Evolutionary conservation across 2,888 invertebrate genomes (phyloP).

Genomic region (Drosophila dives): DNA sequence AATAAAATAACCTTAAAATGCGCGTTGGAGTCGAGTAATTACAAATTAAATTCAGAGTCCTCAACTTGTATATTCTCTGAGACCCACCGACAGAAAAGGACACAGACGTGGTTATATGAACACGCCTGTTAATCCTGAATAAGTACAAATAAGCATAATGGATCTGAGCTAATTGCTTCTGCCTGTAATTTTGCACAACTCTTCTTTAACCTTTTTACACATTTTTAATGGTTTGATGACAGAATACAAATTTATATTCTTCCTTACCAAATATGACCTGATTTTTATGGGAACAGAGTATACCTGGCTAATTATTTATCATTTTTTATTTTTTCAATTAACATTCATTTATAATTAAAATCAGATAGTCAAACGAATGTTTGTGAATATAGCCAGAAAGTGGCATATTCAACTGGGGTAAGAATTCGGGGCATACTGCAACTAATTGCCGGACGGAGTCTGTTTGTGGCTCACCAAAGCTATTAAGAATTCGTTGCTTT

Average conservation of each 20-base stretch:
- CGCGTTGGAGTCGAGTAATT: too few relatives aligned
- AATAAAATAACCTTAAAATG: neutral
- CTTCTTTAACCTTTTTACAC: neutral
- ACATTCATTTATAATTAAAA: constrained; percentile 32
- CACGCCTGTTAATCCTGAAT: neutral
- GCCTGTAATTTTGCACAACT: neutral
- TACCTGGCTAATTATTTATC: constrained; percentile 6
- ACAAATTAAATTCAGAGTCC: too few relatives aligned
- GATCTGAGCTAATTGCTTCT: neutral
- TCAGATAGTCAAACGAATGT: constrained; percentile 15
- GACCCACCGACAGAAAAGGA: neutral
- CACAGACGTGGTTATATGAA: neutral
- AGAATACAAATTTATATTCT: neutral
- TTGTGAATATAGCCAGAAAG: constrained; percentile 1
- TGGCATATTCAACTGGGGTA: constrained; percentile 27
- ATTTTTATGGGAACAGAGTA: neutral
- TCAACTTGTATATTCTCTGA: neutral
- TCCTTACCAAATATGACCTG: neutral
- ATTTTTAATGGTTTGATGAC: neutral
- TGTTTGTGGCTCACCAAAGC: constrained; percentile 52
- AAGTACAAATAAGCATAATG: neutral
- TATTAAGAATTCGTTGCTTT: constrained; percentile 37
- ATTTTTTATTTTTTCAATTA: constrained; percentile 9
- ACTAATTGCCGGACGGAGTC: constrained; percentile 51
- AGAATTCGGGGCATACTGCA: constrained; percentile 19